A percentile compares a stretch with the other conserved stretches of the same genome.
Evolutionary conservation across 2,797 vertebrate species (phyloP).

Genomic region (Falco biarmicus): DNA sequence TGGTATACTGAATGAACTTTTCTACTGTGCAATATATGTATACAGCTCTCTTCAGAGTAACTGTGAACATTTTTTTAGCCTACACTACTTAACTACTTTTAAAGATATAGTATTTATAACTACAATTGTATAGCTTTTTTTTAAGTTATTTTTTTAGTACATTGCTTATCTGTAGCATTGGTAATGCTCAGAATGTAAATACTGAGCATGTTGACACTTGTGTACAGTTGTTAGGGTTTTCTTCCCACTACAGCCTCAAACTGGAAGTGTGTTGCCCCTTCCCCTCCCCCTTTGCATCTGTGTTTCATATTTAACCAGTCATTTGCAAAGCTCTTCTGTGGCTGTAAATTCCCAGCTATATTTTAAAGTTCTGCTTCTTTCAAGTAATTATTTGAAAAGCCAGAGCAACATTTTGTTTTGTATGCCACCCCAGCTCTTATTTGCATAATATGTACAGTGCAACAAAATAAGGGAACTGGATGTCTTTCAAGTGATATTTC

Average conservation of each 20-base stretch:
- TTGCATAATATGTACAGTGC: conserved; percentile 24
- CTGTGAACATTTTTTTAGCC: conserved; percentile 78
- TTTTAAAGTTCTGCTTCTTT: conserved; percentile 24
- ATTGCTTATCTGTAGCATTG: conserved; percentile 55
- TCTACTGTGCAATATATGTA: conserved; percentile 81
- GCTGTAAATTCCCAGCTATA: conserved; percentile 18
- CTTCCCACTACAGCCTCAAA: conserved; percentile 54
- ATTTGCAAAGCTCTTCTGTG: background rate
- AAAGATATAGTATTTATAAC: conserved; percentile 81
- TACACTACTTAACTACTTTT: conserved; percentile 75
- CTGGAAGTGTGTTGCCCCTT: conserved; percentile 53
- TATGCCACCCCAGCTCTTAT: conserved; percentile 14
- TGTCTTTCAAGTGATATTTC: conserved; percentile 51
- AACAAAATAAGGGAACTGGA: conserved; percentile 36
- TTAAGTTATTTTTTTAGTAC: conserved; percentile 81
- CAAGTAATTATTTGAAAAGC: conserved; percentile 21
- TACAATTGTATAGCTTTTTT: conserved; percentile 78
- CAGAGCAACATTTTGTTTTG: conserved; percentile 40
- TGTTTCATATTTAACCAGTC: background rate
- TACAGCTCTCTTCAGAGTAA: conserved; percentile 76
- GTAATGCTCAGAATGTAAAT: conserved; percentile 49
- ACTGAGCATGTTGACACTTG: conserved; percentile 24
- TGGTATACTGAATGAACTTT: conserved; percentile 70
- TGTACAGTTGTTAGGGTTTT: conserved; percentile 28
- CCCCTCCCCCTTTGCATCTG: background rate